Evolutionary conservation across 2,797 vertebrate species (phyloP).

Genomic region (Pipistrellus pygmaeus): DNA sequence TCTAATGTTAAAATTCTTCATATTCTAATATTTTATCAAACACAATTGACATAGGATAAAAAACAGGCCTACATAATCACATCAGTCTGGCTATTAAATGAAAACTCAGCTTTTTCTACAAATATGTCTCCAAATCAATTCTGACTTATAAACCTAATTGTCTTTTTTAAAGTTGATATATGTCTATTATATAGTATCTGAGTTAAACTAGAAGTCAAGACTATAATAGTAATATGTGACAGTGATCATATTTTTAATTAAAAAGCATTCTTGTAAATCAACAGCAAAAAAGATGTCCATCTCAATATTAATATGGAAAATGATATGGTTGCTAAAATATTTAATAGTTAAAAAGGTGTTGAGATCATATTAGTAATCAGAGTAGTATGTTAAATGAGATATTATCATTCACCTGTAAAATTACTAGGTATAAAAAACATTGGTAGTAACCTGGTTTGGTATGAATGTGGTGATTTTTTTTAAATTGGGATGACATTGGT

Average conservation of each 20-base stretch:
- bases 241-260: not conserved
- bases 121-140: conserved; percentile 28
- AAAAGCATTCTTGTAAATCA: not conserved
- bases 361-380: not conserved
- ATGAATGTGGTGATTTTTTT: not conserved
- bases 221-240: not conserved
- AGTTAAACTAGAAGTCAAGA: not conserved
- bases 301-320: not conserved
- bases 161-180: not conserved
- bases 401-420: not conserved
- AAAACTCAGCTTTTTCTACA: not conserved
- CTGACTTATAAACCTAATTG: conserved; percentile 34
- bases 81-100: not conserved
- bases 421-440: not conserved
- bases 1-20: conserved; percentile 9
- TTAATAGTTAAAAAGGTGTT: not conserved
- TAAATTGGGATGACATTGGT: not conserved
- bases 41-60: not conserved
- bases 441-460: not conserved
- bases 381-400: not conserved
- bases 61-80: not conserved
- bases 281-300: not conserved
- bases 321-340: not conserved
- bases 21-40: not conserved
- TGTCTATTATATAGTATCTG: not conserved